Base-by-base conservation (phyloP, 2,888 invertebrate species). In the Hyles lineata region DNA sequence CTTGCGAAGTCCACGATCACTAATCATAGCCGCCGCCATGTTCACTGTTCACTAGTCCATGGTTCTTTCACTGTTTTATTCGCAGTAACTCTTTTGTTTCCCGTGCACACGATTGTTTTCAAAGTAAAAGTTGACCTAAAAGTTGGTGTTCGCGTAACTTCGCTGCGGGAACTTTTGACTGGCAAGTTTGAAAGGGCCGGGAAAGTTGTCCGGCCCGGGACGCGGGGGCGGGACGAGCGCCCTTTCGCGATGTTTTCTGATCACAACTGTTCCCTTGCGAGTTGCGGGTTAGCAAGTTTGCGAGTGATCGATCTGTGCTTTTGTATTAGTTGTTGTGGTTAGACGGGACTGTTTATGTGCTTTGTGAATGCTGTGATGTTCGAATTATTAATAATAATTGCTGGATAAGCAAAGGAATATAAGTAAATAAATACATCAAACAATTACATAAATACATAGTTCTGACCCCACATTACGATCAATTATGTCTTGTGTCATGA, bases 21-120 rank as follows among this genome's bases (percentile, higher is more conserved):
- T 90, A 82, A 95, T 93, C 95, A 95, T 95, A 70, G 95, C 95
- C 52, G 95, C 95, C 74, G 96, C 95, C 96, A 96, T 96, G 78
- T 89, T 90, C 77, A 78, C 74, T 74, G 7, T n/a, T 59, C 74
- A 73, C 74, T 69, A 72, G 25, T 25, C 21, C 35, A 52, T 25
- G 5, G 23, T 70, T n/a, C 8, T 21, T 32, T 71, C 62, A 63
- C 62, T 55, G 32, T 55, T 25, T 52, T 19, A 55, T 23, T 60
- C 7, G 8, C 59, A 21, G 58, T 60, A 32, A 29, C 50, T 71
- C 21, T 72, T 62, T 29, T 62, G 55, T 63, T 72, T 63, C 29
- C 35, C 58, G 35, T 35, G 19, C 29, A 29, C 63, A 67, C 19
- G 35, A 29, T 67, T 43, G 52, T 70, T 70, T 58, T 50, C 43